Evolutionary conservation across 2,113 vertebrate species (phyloP).

Genomic region (Erythrolamprus reginae): DNA sequence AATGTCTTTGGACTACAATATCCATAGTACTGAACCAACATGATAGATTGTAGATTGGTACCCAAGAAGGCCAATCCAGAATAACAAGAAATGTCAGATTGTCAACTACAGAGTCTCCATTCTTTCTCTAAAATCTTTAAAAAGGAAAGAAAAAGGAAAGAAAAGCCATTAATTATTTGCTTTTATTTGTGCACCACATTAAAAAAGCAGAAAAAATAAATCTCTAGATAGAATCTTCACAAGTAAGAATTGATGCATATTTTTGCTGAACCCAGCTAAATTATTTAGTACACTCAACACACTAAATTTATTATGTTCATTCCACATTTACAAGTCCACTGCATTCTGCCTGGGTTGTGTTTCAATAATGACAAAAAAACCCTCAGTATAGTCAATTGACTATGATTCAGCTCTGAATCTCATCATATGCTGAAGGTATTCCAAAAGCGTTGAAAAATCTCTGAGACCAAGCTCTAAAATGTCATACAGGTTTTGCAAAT

Average conservation of each 20-base stretch:
- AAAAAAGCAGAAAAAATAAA: background rate
- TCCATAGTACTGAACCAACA: too few species aligned
- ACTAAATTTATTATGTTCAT: too few species aligned
- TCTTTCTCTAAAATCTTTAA: background rate
- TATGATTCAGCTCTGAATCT: background rate
- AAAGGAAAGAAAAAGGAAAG: background rate
- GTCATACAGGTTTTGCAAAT: background rate
- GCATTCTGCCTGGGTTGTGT: background rate
- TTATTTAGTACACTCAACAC: background rate
- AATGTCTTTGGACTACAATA: too few species aligned
- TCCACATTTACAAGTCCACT: background rate
- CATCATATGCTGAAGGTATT: background rate
- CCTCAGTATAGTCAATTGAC: background rate
- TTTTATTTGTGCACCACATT: background rate
- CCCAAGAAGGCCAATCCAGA: background rate
- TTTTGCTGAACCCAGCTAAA: background rate
- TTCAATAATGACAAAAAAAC: background rate
- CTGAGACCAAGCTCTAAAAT: background rate
- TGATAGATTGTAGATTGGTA: too few species aligned
- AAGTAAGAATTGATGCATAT: background rate
- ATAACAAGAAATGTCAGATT: background rate
- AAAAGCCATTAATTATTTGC: background rate
- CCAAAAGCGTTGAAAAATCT: background rate
- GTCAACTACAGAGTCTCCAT: too few species aligned
- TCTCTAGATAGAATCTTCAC: background rate